A percentile compares a stretch with the other conserved stretches of the same genome.
Conservation (phyloP, 2,888 invertebrate genomes). For the Myathropa florea region DNA sequence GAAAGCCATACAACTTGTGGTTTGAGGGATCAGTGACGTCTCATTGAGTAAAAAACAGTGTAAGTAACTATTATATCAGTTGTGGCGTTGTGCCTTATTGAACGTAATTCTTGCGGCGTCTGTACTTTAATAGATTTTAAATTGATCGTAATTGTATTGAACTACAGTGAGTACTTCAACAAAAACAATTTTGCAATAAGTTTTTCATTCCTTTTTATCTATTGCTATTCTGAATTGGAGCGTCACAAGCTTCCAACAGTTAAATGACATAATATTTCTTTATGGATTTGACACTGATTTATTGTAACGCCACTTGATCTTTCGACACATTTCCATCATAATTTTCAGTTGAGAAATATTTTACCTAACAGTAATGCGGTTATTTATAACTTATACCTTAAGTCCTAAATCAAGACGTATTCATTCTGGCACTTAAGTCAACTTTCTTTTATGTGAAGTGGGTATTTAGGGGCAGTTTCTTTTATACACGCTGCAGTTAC, state of each 20-base stretch:
- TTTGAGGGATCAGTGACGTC: neutral
- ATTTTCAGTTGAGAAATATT: neutral
- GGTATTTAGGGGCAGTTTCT: too few relatives aligned
- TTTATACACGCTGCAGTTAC: too few relatives aligned
- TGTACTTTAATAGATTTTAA: conserved; percentile 55
- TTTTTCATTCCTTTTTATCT: neutral
- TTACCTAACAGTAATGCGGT: neutral
- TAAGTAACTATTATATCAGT: conserved; percentile 31
- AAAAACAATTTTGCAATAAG: neutral
- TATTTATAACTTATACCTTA: too few relatives aligned
- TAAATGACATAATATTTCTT: neutral
- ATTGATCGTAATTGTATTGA: conserved; percentile 62
- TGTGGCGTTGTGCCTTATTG: conserved; percentile 54
- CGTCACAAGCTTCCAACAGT: neutral
- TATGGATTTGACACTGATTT: conserved; percentile 33
- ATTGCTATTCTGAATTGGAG: neutral
- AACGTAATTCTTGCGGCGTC: conserved; percentile 28
- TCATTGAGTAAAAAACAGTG: neutral
- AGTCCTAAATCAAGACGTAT: too few relatives aligned
- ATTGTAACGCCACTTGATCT: neutral
- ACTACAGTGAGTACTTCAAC: conserved; percentile 32
- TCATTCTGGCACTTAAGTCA: too few relatives aligned
- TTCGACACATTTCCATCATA: neutral
- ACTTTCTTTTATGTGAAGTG: too few relatives aligned
- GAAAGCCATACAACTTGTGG: neutral